Base-by-base conservation (phyloP, 2,113 vertebrate species). In the Cochlearius cochlearius region DNA sequence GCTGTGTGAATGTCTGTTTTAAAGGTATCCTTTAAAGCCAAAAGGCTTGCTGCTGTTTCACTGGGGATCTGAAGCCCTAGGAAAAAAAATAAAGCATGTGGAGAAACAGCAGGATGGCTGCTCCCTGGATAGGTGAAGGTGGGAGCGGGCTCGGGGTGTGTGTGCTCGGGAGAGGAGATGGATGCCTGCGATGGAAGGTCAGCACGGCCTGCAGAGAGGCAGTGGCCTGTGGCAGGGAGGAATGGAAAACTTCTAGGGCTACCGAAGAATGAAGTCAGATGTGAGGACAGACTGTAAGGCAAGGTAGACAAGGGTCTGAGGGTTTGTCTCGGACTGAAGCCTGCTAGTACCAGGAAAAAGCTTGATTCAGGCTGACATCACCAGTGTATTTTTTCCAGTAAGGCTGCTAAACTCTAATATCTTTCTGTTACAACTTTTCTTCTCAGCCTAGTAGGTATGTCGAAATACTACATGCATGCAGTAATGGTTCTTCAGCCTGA, bases 21-120 rank as follows among this genome's bases (percentile, higher is more conserved):
- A 92, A 88, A 69, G 62, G 26, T 47, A 74, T 32, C 20, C 36
- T 95, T 93, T 90, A 75, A 77, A 72, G 17, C 39, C 22, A 16
- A 53, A 79, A 69, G 39, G 8, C 36, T 78, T 80, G 27, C 67
- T 90, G 74, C 47, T 86, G n/a, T 75, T 68, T 66, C 53, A 32
- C 39, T 20, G 43, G 62, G 36, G 27, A 92, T 72, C 69, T 72
- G 52, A 90, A 88, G 39, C 64, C 19, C 49, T 27, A 64, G 53
- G 8, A 25, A 30, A 50, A 25, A 25, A 72, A 67, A 32, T 2
- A 36, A 56, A 71, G 26, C 21, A 17, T 32, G 15, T 82, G 27
- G 27, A 64, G 32, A 59, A 80, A 38, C 15, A 94, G 23, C 17
- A 77, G 78, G 52, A 72, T 38, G 47, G 75, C 41, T 85, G 17